Conservation (phyloP, 2,888 invertebrate genomes). For the Salticus scenicus region DNA sequence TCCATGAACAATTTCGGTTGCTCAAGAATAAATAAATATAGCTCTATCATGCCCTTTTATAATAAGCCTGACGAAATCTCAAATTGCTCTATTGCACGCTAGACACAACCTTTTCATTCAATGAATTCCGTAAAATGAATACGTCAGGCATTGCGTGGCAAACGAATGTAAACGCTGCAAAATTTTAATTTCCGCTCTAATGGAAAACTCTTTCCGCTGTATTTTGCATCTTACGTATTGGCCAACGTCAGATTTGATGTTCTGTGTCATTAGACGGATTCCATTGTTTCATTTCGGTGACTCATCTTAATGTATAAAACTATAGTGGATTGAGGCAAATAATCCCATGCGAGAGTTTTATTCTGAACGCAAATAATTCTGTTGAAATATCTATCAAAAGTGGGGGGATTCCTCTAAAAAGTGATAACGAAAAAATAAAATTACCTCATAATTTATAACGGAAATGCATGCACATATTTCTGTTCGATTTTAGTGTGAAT, state of each 20-base stretch:
- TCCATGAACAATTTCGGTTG: too few species aligned
- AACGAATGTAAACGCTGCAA: conserved; percentile 9
- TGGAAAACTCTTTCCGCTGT: not conserved
- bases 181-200: conserved; percentile 6
- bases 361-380: too few species aligned
- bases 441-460: too few species aligned
- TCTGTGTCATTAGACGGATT: not conserved
- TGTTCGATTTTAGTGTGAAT: too few species aligned
- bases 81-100: conserved; percentile 4
- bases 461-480: too few species aligned
- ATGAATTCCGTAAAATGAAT: conserved; percentile 14
- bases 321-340: too few species aligned
- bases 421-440: too few species aligned
- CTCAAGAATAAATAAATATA: too few species aligned
- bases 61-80: not conserved
- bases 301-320: not conserved
- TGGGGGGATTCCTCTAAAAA: too few species aligned
- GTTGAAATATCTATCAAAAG: too few species aligned
- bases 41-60: too few species aligned
- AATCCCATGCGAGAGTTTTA: too few species aligned
- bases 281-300: not conserved
- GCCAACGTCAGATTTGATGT: not conserved
- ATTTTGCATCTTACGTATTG: not conserved
- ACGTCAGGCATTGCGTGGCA: not conserved
- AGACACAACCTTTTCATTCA: not conserved